Evolutionary conservation across 2,113 vertebrate species (phyloP), one percentile per base, ranked within the genome.

Genomic region (Microcebus ravelobensis): DNA sequence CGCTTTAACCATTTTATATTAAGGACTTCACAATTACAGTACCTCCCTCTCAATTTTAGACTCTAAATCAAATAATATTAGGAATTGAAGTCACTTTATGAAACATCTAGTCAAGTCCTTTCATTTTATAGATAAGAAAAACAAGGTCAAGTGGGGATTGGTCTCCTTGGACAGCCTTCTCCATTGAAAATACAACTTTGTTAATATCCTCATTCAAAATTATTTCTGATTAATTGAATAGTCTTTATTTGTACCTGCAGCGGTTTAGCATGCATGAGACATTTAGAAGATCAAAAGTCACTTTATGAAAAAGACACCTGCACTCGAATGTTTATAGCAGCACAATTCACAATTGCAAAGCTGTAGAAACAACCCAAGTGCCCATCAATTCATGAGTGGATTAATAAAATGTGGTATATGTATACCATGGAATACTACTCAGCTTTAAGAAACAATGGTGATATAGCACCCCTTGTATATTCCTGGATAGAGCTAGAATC

Each of bases 101-200:
- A 93, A 88, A 36, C 29, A 70, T 82, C 55, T 68, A 76, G 34
- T 52, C 25, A 79, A 92, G 20, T 0, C 1, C 21, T 85, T 91
- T 73, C 3, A 87, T 74, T 95, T 95, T 68, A 74, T 39, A 82
- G 29, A 89, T 67, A 65, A 55, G 39, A 59, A 87, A 92, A 82
- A 23, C 4, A 70, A 94, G 18, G 21, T 76, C 31, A 91, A 82
- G 12, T 68, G 27, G 5, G 61, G 36, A 55, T 36, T 7, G 0
- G 17, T 82, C 89, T 73, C 20, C 18, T 52, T 21, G 12, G 42
- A n/a, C 20, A 80, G 36, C 2, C 15, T 94, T 90, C 63, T 5
- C 8, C 67, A 82, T 10, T 82, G 15, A 96, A 80, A 94, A 63
- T 17, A n/a, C 2, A 65, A 6, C 6, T 88, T 68, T 8, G 25